Evolutionary conservation across 2,888 invertebrate genomes (phyloP).

Genomic region (Vanessa cardui): DNA sequence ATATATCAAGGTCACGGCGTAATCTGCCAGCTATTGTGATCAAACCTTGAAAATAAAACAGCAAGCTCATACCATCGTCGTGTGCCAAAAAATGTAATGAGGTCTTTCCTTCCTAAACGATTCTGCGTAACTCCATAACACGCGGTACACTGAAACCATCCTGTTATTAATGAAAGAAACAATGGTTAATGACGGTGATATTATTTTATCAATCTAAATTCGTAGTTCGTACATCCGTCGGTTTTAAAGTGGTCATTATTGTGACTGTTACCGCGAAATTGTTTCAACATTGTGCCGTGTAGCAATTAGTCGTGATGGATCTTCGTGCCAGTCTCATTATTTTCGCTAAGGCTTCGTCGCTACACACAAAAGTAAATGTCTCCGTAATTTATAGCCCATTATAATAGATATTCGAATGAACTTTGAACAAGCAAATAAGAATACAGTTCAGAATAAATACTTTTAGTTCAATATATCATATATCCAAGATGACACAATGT

Average conservation of each 20-base stretch:
- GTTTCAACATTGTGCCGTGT: constrained; percentile 20
- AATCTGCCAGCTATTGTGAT: no score
- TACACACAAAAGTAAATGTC: constrained; percentile 9
- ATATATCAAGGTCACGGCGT: no score
- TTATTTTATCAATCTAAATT: constrained; percentile 9
- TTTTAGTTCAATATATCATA: neutral
- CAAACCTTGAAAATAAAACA: no score
- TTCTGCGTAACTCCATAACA: no score
- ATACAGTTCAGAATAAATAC: neutral
- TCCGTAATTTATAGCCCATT: neutral
- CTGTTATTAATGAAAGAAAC: neutral
- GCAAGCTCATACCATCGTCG: no score
- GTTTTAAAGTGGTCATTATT: constrained; percentile 15
- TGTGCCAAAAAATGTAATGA: no score
- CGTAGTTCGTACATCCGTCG: constrained; percentile 17
- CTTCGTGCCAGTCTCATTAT: constrained; percentile 27
- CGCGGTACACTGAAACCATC: no score
- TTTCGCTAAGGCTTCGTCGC: constrained; percentile 21
- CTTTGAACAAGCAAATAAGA: neutral
- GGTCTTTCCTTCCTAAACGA: no score
- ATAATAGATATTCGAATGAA: neutral
- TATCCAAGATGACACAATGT: no score
- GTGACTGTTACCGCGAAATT: constrained; percentile 18
- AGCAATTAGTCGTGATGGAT: constrained; percentile 32
- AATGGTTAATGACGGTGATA: neutral